A percentile compares a stretch with the other conserved stretches of the same genome.
Evolutionary conservation across 2,888 invertebrate species (phyloP).

Genomic region (Aphidoletes aphidimyza): DNA sequence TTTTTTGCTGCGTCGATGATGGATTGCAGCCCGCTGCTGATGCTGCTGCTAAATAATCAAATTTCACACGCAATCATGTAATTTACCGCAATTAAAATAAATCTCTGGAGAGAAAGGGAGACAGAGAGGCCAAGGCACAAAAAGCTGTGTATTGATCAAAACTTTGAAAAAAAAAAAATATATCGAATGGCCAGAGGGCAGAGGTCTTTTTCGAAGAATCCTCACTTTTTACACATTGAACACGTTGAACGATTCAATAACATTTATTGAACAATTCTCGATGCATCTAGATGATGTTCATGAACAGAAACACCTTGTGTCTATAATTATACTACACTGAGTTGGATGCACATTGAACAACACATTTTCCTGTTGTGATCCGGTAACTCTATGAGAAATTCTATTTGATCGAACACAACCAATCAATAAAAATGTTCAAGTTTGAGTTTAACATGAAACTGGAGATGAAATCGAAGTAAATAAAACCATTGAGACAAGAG

Average conservation of each 20-base stretch:
- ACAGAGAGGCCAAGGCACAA: not conserved
- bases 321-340: constrained; percentile 33
- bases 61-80: constrained; percentile 51
- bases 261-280: not conserved
- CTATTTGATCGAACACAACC: constrained; percentile 9
- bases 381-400: not conserved
- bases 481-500: not conserved
- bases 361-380: not conserved
- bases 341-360: not conserved
- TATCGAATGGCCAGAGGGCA: constrained; percentile 17
- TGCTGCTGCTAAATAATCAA: constrained; percentile 18
- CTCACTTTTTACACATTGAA: not conserved
- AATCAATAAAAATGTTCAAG: no score
- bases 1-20: no score
- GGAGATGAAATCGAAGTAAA: no score
- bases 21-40: constrained; percentile 5
- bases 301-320: constrained; percentile 11
- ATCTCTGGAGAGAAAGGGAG: not conserved
- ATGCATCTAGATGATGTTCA: no score
- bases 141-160: not conserved
- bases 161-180: not conserved
- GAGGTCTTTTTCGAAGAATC: constrained; percentile 31
- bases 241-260: constrained; percentile 45
- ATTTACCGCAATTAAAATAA: constrained; percentile 42
- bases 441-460: no score